Evolutionary conservation across 2,797 vertebrate genomes (phyloP), one percentile per base, ranked within the genome.

Genomic region (Calcarius lapponicus): DNA sequence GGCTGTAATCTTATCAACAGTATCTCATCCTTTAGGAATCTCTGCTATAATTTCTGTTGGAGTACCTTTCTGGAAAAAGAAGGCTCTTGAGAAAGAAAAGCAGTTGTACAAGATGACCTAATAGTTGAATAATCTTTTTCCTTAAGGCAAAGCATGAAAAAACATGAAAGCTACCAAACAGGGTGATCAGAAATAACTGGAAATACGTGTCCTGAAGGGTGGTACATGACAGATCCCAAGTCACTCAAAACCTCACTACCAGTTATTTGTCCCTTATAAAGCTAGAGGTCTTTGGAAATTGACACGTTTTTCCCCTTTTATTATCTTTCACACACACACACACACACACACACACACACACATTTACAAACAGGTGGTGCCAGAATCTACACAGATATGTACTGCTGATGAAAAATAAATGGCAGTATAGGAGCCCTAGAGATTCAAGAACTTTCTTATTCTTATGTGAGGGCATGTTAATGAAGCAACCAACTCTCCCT

Each of bases 141-240:
- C 93, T 91, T 89, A 54, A 93, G 92, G 91, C 85, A 87, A 92
- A 93, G 32, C 88, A 34, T 80, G 81, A 94, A 92, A 94, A 84
- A 93, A 90, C 89, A 83, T 51, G 86, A 92, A 87, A 93, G 81
- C 70, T 72, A 80, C 79, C 75, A 92, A 95, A 86, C 79, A 43
- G 75, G 79, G 61, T 91, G 43, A 94, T 93, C 93, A 92, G 84
- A 91, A 93, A 93, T 74, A 96, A 96, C 95, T 81, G 87, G 95
- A 94, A 97, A 96, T 90, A 69, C 5, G 0, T 80, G 86, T 95
- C 81, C 70, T 67, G 61, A 74, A 89, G 50, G 45, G 21, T 95
- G 76, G 56, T 62, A 73, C 1, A 0, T 53, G 38, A 28, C 22
- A 66, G 40, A 80, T 54, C 43, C 16, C 29, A 81, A 65, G 20